Evolutionary conservation across 23 tunicate genomes (phyloP).

Genomic region (Halocynthia roretzi): DNA sequence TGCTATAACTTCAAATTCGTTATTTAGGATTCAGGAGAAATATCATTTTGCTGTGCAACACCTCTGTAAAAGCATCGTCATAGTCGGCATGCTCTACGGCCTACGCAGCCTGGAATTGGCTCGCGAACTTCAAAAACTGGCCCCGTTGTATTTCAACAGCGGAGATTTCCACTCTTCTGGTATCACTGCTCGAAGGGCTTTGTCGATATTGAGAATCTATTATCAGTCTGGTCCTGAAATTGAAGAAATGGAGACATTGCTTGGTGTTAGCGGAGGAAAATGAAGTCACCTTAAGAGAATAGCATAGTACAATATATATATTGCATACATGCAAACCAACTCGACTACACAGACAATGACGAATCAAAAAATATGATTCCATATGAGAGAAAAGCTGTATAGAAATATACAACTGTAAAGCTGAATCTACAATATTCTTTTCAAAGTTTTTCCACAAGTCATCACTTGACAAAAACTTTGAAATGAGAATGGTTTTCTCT

Average conservation of each 20-base stretch:
- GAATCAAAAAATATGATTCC: too few species aligned
- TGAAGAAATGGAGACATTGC: slow-evolving; percentile 8
- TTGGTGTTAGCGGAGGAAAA: too few species aligned
- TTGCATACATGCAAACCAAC: too few species aligned
- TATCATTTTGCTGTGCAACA: slow-evolving; percentile 27
- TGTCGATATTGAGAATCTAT: background rate
- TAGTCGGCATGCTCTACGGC: slow-evolving; percentile 46
- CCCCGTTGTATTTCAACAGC: slow-evolving; percentile 22
- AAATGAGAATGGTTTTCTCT: too few species aligned
- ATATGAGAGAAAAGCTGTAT: too few species aligned
- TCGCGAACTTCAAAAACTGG: slow-evolving; percentile 46
- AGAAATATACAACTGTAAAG: too few species aligned
- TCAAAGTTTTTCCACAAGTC: too few species aligned
- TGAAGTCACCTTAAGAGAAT: too few species aligned
- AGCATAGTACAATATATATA: too few species aligned
- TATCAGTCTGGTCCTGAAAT: slow-evolving; percentile 7
- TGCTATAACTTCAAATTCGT: slow-evolving; percentile 1
- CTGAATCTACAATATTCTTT: too few species aligned
- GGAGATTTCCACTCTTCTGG: background rate
- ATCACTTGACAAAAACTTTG: too few species aligned
- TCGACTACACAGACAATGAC: too few species aligned
- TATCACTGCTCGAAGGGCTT: slow-evolving; percentile 1
- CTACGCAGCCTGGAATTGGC: slow-evolving; percentile 43
- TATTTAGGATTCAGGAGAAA: background rate
- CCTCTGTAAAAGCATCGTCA: slow-evolving; percentile 32